These are phyloP conservation scores for Sphecodes monilicornis DNA, from an alignment of 2,888 invertebrate species.

Conservation along the genomic window DNA sequence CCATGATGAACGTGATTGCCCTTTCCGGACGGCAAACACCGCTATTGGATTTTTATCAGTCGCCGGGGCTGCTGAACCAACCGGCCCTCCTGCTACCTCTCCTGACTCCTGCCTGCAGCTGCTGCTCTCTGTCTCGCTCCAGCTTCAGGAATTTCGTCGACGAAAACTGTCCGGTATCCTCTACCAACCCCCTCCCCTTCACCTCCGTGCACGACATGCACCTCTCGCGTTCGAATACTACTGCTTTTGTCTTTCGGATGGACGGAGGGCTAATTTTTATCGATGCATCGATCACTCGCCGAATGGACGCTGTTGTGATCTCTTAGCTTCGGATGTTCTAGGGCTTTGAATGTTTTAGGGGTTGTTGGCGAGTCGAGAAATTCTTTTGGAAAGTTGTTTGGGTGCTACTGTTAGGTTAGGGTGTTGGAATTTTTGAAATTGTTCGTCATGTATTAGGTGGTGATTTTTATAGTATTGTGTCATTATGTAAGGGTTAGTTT, in stretches of 20 bases:
- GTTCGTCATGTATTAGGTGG: too few species aligned
- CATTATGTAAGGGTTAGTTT: too few species aligned
- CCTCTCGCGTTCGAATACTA: not conserved
- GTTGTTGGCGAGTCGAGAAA: too few species aligned
- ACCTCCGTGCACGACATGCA: not conserved
- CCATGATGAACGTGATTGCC: constrained; percentile 83
- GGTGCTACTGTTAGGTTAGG: too few species aligned
- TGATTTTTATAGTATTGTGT: too few species aligned
- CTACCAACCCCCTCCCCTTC: not conserved
- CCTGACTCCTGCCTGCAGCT: not conserved
- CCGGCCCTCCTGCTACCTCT: not conserved
- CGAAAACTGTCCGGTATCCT: not conserved
- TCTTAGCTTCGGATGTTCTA: not conserved
- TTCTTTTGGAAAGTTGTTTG: too few species aligned
- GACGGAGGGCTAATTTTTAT: constrained; percentile 12
- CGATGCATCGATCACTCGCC: not conserved
- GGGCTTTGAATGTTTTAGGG: not conserved
- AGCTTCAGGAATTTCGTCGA: not conserved
- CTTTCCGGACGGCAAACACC: constrained; percentile 82
- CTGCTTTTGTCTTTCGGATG: not conserved
- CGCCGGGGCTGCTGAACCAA: constrained; percentile 49
- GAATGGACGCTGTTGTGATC: not conserved
- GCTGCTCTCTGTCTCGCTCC: not conserved
- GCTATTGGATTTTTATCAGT: constrained; percentile 83
- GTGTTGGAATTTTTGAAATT: too few species aligned